phyloP scores from a whole-genome alignment of 2,888 invertebrate species.

The Drosophila nr. perissopoda region DNA sequence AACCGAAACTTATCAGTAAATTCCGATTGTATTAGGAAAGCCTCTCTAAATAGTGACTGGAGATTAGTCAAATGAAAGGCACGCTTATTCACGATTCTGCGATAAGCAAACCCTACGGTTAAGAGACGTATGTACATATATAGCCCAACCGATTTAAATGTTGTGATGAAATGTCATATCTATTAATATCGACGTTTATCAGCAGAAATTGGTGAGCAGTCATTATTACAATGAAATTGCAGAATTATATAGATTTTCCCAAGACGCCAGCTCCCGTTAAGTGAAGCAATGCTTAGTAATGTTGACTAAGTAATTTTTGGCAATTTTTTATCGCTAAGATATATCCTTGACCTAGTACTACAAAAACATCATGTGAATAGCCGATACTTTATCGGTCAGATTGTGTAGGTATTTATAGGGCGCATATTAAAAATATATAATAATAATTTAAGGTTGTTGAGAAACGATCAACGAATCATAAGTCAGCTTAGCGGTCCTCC shows the following conservation, averaged over 20 bases:
- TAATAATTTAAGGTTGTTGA: neutral
- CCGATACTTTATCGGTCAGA: slow-evolving; percentile 15
- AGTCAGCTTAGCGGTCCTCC: slow-evolving; percentile 17
- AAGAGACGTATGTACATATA: neutral
- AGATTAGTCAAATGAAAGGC: slow-evolving; percentile 3
- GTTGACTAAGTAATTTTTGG: slow-evolving; percentile 46
- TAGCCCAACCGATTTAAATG: neutral
- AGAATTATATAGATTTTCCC: neutral
- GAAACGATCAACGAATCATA: neutral
- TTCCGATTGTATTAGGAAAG: slow-evolving; percentile 29
- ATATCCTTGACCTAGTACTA: slow-evolving; percentile 69
- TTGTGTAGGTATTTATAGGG: slow-evolving; percentile 22
- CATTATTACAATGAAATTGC: neutral
- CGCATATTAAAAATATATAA: slow-evolving; percentile 12
- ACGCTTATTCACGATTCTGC: neutral
- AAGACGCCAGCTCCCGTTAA: neutral
- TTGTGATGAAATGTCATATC: neutral
- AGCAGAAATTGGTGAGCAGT: neutral
- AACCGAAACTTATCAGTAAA: slow-evolving; percentile 26
- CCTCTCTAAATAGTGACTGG: neutral
- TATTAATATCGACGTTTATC: neutral
- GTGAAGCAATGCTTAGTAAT: slow-evolving; percentile 30
- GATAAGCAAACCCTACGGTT: neutral
- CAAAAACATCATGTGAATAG: slow-evolving; percentile 33
- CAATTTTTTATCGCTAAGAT: slow-evolving; percentile 41